These are phyloP conservation scores for Burhinus oedicnemus DNA, from an alignment of 2,113 vertebrate genomes.

Conservation along the genomic window DNA sequence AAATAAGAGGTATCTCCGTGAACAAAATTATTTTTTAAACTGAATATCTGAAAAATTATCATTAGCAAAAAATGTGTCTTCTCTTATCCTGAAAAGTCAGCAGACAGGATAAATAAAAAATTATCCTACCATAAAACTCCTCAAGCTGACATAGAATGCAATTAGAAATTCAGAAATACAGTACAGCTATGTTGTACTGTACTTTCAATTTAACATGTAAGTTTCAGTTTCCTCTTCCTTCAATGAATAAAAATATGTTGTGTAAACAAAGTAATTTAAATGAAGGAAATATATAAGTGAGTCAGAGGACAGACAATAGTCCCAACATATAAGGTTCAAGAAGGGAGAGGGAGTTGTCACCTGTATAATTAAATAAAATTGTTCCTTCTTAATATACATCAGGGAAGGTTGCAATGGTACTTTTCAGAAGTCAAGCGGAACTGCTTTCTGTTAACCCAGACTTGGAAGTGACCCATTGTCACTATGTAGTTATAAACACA, in stretches of 20 bases:
- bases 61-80: not conserved
- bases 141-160: not conserved
- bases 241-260: not conserved
- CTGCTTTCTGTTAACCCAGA: not conserved
- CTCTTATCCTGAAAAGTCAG: not conserved
- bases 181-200: rapidly evolving
- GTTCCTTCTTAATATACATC: not conserved
- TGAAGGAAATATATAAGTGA: not conserved
- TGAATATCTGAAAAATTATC: not conserved
- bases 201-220: not conserved
- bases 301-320: not conserved
- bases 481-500: not conserved
- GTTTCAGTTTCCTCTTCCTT: not conserved
- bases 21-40: not conserved
- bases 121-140: not conserved
- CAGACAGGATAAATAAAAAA: not conserved
- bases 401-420: not conserved
- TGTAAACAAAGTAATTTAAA: not conserved
- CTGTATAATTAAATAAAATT: not conserved
- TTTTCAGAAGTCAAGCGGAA: not conserved
- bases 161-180: not conserved
- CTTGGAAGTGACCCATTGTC: not conserved
- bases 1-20: not conserved
- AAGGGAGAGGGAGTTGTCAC: not conserved
- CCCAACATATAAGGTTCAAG: not conserved